Evolutionary conservation across 2,797 vertebrate genomes (phyloP).

Genomic region (Scarus forsteni): DNA sequence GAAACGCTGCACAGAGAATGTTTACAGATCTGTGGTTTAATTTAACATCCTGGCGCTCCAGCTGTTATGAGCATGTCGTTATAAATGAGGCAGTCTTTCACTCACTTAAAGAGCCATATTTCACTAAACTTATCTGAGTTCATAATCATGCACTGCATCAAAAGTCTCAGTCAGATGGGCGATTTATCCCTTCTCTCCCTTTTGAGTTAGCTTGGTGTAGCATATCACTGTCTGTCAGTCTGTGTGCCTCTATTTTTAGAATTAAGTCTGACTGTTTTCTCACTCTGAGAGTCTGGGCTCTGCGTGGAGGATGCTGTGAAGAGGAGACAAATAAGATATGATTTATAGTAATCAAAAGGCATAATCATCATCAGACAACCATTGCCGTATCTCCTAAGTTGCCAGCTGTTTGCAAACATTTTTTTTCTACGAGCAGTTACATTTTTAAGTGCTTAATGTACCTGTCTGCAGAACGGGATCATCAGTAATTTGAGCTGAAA

Average conservation of each 20-base stretch:
- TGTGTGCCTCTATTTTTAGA: slow-evolving; percentile 46
- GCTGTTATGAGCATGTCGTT: not conserved
- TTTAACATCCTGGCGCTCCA: not conserved
- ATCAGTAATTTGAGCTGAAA: slow-evolving; percentile 43
- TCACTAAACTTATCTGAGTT: not conserved
- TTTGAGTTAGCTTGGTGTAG: slow-evolving; percentile 6
- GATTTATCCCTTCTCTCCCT: slow-evolving; percentile 27
- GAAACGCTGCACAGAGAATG: not conserved
- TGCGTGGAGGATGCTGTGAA: slow-evolving; percentile 1
- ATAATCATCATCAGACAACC: slow-evolving; percentile 48
- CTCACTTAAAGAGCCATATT: not conserved
- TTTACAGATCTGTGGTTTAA: not conserved
- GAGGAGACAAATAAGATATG: slow-evolving; percentile 25
- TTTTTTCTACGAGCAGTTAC: slow-evolving; percentile 50
- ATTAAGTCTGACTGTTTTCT: slow-evolving; percentile 20
- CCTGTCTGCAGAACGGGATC: slow-evolving; percentile 32
- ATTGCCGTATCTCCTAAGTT: not conserved
- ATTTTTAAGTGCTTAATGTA: slow-evolving; percentile 51
- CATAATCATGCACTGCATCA: rapidly evolving
- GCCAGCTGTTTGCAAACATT: slow-evolving; percentile 46
- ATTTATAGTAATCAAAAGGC: slow-evolving; percentile 57
- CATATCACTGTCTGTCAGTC: slow-evolving; percentile 31
- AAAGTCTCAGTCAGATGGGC: slow-evolving; percentile 25
- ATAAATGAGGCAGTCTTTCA: not conserved
- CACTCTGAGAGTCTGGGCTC: not conserved